These are phyloP conservation scores for Apomyelois bistriatella DNA, from an alignment of 2,888 invertebrate species.

Conservation along the genomic window DNA sequence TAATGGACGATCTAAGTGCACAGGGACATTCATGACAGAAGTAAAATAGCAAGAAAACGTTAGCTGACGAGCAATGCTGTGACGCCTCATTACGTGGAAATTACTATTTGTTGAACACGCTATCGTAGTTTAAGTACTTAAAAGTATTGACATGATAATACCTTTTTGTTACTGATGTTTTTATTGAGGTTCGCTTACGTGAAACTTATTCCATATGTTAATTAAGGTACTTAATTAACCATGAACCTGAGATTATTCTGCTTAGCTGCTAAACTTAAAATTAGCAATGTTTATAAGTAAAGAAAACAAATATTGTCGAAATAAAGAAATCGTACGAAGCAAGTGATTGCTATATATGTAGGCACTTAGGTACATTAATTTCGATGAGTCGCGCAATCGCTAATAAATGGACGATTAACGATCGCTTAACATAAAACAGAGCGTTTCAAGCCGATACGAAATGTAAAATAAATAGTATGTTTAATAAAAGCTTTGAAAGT, in stretches of 20 bases:
- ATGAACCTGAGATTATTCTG: too few relatives aligned
- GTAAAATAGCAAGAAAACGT: slow-evolving; percentile 54
- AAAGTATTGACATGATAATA: not conserved
- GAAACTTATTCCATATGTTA: too few relatives aligned
- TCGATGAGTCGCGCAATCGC: slow-evolving; percentile 38
- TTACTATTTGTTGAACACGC: slow-evolving; percentile 27
- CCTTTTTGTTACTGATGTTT: too few relatives aligned
- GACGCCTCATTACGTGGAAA: slow-evolving; percentile 46
- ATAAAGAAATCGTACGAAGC: not conserved
- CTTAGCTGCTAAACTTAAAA: too few relatives aligned
- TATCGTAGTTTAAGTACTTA: slow-evolving; percentile 16
- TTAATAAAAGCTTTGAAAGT: slow-evolving; percentile 54
- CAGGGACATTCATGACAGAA: slow-evolving; percentile 72
- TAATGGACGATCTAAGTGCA: slow-evolving; percentile 79
- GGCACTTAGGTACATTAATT: slow-evolving; percentile 36
- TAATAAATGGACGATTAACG: slow-evolving; percentile 40
- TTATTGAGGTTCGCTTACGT: too few relatives aligned
- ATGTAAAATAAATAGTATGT: slow-evolving; percentile 46
- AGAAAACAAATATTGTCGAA: not conserved
- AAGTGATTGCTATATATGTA: slow-evolving; percentile 2
- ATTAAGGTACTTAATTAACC: too few relatives aligned
- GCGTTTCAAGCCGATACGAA: slow-evolving; percentile 38
- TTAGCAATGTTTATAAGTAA: not conserved
- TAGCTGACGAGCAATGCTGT: slow-evolving; percentile 46
- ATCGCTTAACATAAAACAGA: slow-evolving; percentile 34